A percentile compares a stretch with the other conserved stretches of the same genome.
Evolutionary conservation across 2,888 invertebrate genomes (phyloP).

Genomic region (Linnaemya vulpina): DNA sequence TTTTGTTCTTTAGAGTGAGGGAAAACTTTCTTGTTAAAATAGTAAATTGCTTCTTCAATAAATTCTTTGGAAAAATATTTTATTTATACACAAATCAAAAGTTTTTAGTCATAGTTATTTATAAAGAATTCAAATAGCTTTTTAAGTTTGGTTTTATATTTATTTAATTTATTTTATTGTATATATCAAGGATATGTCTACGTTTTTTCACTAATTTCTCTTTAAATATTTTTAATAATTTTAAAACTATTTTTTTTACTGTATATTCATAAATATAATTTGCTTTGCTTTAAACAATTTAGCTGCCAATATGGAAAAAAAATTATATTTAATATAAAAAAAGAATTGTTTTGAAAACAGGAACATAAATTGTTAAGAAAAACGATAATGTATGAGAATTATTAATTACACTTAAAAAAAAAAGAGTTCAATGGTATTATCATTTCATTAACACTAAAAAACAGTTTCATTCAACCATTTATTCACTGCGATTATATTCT

Average conservation of each 20-base stretch:
- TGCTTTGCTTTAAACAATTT: conserved; percentile 31
- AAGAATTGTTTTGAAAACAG: conserved; percentile 32
- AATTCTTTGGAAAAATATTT: conserved; percentile 70
- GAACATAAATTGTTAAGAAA: conserved; percentile 52
- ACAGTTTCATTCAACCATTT: background rate
- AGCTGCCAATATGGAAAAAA: conserved; percentile 65
- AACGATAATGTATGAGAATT: background rate
- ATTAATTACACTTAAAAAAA: background rate
- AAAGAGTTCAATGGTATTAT: too few relatives aligned
- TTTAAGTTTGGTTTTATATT: conserved; percentile 41
- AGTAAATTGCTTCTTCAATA: conserved; percentile 68
- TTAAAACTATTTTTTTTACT: conserved; percentile 25
- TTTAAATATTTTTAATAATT: conserved; percentile 49
- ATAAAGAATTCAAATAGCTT: conserved; percentile 58
- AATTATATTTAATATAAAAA: conserved; percentile 19
- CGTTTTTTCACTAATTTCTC: conserved; percentile 74
- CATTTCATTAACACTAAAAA: background rate
- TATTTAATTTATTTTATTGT: conserved; percentile 65
- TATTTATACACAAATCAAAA: conserved; percentile 58
- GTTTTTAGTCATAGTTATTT: conserved; percentile 27
- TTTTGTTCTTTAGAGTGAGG: conserved; percentile 43
- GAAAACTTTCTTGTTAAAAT: conserved; percentile 65
- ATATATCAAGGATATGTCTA: conserved; percentile 81
- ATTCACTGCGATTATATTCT: background rate
- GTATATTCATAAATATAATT: conserved; percentile 18